Conservation (phyloP, 2,888 invertebrate genomes). For the Amiota mariae region DNA sequence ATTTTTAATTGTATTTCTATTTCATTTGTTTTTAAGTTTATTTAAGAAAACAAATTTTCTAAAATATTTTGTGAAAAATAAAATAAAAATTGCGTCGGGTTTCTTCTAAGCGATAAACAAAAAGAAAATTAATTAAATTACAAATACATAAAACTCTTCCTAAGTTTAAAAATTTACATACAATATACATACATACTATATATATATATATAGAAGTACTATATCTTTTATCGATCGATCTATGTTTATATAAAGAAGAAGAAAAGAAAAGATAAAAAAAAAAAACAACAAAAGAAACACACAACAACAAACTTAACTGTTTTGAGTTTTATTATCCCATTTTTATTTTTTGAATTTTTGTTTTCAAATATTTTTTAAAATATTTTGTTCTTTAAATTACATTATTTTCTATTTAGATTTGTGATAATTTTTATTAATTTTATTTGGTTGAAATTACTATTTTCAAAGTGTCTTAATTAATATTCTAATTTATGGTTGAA, state of each 20-base stretch:
- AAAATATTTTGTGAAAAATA: conserved; percentile 14
- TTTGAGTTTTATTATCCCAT: conserved; percentile 62
- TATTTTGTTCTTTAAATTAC: conserved; percentile 23
- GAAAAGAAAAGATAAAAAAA: conserved; percentile 43
- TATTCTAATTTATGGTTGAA: too few relatives aligned
- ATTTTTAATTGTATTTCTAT: conserved; percentile 55
- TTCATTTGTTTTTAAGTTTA: conserved; percentile 36
- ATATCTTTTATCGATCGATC: conserved; percentile 56
- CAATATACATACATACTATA: conserved; percentile 39
- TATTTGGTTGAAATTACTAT: conserved; percentile 4
- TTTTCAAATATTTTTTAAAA: conserved; percentile 15
- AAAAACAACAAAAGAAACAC: conserved; percentile 43
- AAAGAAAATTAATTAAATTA: conserved; percentile 36
- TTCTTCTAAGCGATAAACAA: conserved; percentile 17
- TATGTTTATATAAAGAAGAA: conserved; percentile 30
- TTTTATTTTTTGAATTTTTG: neutral
- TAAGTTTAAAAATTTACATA: conserved; percentile 29
- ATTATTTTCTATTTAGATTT: conserved; percentile 53
- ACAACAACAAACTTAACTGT: conserved; percentile 45
- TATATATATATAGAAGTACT: conserved; percentile 46
- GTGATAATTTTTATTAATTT: conserved; percentile 61
- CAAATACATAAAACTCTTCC: conserved; percentile 26
- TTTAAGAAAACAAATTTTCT: conserved; percentile 28
- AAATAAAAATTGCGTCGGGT: neutral
- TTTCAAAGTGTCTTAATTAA: too few relatives aligned